phyloP scores from a whole-genome alignment of 2,113 vertebrate genomes.

The Gopherus flavomarginatus region DNA sequence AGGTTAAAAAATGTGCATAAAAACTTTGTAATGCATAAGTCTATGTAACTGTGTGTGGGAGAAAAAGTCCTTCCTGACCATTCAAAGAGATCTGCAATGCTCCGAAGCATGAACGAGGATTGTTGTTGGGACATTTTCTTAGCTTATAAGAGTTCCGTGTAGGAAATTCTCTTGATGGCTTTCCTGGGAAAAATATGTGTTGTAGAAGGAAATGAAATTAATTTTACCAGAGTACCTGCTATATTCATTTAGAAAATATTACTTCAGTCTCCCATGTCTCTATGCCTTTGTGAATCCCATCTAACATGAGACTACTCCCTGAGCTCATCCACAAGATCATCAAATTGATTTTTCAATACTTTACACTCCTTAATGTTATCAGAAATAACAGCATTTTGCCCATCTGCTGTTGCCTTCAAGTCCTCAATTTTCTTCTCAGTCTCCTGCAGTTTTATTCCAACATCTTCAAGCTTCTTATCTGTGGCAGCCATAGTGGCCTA shows the following conservation, averaged over 20 bases:
- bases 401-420: neutral
- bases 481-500: neutral
- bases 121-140: neutral
- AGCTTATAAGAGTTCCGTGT: neutral
- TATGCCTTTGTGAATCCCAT: accelerated
- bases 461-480: neutral
- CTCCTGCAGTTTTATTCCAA: neutral
- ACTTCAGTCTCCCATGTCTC: neutral
- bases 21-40: neutral
- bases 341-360: neutral
- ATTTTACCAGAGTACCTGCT: neutral
- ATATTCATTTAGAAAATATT: accelerated
- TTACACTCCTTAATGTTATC: neutral
- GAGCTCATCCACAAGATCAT: neutral
- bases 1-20: neutral
- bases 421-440: accelerated
- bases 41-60: accelerated
- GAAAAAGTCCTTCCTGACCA: accelerated
- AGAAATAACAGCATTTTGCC: neutral
- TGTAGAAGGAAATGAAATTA: neutral
- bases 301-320: accelerated
- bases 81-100: neutral
- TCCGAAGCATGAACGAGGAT: accelerated
- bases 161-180: neutral
- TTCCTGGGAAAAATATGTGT: neutral